Evolutionary conservation across 2,113 vertebrate species (phyloP).

Genomic region (Hipposideros armiger): DNA sequence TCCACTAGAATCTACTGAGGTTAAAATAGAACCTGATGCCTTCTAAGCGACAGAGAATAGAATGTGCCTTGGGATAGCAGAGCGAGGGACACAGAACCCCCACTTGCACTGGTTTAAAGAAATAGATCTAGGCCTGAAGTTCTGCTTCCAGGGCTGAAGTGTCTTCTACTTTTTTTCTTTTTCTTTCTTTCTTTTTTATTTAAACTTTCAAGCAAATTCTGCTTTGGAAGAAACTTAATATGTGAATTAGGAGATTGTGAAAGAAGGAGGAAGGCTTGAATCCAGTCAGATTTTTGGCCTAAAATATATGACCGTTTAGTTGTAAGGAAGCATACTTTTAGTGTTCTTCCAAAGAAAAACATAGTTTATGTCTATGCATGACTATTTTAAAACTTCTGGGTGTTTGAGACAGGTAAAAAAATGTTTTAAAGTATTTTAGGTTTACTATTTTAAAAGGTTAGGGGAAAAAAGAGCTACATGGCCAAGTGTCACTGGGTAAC

Average conservation of each 20-base stretch:
- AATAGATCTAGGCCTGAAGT: background rate
- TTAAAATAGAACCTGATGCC: slow-evolving; percentile 71
- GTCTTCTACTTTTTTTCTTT: background rate
- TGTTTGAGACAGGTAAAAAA: slow-evolving; percentile 3
- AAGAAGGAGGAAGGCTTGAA: slow-evolving; percentile 51
- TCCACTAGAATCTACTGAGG: slow-evolving; percentile 59
- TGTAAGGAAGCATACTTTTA: slow-evolving; percentile 60
- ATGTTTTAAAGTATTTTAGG: slow-evolving; percentile 41
- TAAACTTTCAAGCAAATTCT: slow-evolving; percentile 43
- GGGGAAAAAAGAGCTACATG: background rate
- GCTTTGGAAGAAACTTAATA: slow-evolving; percentile 56
- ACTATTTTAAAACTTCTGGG: slow-evolving; percentile 48
- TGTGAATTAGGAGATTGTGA: slow-evolving; percentile 62
- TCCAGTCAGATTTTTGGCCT: slow-evolving; percentile 63
- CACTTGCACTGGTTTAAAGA: slow-evolving; percentile 14
- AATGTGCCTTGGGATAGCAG: slow-evolving; percentile 36
- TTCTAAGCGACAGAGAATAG: slow-evolving; percentile 67
- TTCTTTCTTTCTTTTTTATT: background rate
- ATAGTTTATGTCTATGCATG: background rate
- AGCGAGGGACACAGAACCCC: background rate
- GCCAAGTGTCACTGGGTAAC: background rate
- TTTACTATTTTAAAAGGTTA: slow-evolving; percentile 47
- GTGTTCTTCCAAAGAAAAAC: slow-evolving; percentile 36
- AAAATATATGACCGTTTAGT: slow-evolving; percentile 21
- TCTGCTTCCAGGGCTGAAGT: background rate